A percentile compares a stretch with the other conserved stretches of the same genome.
These are phyloP conservation scores for Mus minutoides DNA, from an alignment of 2,797 vertebrate species.

Conservation along the genomic window DNA sequence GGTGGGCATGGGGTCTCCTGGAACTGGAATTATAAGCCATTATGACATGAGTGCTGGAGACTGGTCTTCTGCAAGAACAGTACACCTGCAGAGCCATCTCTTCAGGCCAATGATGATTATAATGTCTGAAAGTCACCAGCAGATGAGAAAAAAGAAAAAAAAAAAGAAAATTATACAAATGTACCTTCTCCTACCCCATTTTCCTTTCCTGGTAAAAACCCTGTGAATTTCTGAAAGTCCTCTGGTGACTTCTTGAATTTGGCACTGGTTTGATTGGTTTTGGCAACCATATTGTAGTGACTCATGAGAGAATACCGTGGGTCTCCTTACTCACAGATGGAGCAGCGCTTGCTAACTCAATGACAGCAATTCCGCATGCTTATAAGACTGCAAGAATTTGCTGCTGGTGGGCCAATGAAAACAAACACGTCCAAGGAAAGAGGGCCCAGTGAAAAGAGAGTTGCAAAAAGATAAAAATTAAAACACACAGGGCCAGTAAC, in stretches of 20 bases:
- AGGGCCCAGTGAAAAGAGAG: conserved; percentile 29
- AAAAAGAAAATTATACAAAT: conserved; percentile 55
- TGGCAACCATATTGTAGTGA: conserved; percentile 90
- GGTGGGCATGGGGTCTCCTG: neutral
- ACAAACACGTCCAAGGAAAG: conserved; percentile 62
- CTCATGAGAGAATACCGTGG: conserved; percentile 89
- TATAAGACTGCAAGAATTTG: conserved; percentile 86
- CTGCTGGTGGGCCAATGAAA: conserved; percentile 81
- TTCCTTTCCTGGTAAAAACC: conserved; percentile 74
- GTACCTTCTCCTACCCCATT: conserved; percentile 49
- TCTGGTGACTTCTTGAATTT: conserved; percentile 92
- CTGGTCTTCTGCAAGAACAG: neutral
- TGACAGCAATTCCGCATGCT: conserved; percentile 91
- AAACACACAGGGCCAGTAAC: conserved; percentile 66
- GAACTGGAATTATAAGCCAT: neutral
- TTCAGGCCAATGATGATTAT: neutral
- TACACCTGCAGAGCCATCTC: neutral
- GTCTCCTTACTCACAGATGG: conserved; percentile 86
- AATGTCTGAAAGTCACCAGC: conserved; percentile 10
- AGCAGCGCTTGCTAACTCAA: conserved; percentile 86
- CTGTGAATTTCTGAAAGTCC: conserved; percentile 86
- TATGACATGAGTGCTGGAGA: neutral
- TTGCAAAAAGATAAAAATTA: conserved; percentile 71
- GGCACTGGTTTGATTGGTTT: conserved; percentile 91
- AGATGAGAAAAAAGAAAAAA: neutral